Base-by-base conservation (phyloP, 2,888 invertebrate genomes). In the Toxonevra muliebris region DNA sequence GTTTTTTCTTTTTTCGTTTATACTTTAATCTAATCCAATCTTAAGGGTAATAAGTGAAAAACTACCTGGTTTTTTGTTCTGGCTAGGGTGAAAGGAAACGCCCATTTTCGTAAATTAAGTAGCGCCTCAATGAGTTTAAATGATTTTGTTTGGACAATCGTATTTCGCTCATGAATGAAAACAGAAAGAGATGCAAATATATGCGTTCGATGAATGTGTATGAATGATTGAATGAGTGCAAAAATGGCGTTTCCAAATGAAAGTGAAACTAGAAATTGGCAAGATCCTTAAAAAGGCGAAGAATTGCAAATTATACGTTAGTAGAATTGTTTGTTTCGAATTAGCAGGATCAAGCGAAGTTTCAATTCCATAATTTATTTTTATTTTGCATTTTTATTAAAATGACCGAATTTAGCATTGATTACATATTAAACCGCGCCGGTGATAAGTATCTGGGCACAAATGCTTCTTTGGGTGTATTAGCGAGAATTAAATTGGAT, bases 351-450 rank as follows among this genome's bases (percentile, higher is more conserved):
- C 72, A 59, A 19, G 65, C 62, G 70, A 61, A 58, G 48, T n/a
- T n/a, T n/a, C n/a, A n/a, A n/a, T n/a, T n/a, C n/a, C n/a, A n/a
- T 11, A 48, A 11, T 30, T 62, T 55, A 9, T 30, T 50, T 57
- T 66, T n/a, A n/a, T n/a, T n/a, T n/a, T n/a, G n/a, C n/a, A n/a
- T 30, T 30, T 30, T 13, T 15, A 50, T 8, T 53, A 78, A 65
- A 50, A 81, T 82, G 79, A 83, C 79, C 70, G 87, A 88, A 78
- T 89, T 89, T 77, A 89, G 87, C 77, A 89, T 89, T 59, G 89
- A 89, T 69, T 88, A 89, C 75, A 89, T 89, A 76, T 81, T 89
- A 74, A 88, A 87, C 77, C 84, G 85, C 57, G 89, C 89, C 13
- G 89, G 89, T 42, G 82, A 83, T 48, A 78, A 78, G 73, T 84